Base-by-base conservation (phyloP, 2,797 vertebrate species). In the Rhincodon typus region DNA sequence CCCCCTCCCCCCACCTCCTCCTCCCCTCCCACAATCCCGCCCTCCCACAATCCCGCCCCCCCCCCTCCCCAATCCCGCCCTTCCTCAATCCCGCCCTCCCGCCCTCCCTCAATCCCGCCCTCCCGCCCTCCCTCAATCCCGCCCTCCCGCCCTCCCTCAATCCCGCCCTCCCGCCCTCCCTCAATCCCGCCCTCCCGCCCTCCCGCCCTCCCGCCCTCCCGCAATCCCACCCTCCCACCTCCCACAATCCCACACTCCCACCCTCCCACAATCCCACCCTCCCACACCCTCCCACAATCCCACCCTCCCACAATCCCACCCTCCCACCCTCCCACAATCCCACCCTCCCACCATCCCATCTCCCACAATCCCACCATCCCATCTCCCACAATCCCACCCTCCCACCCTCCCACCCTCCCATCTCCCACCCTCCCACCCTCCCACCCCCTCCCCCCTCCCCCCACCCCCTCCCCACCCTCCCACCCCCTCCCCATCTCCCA, bases 41-140 rank as follows among this genome's bases (percentile, higher is more conserved):
- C 23, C 1, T 8, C 21, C 84, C 84, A 6, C 1, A 42, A 0
- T 46, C 21, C 1, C 34, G 0, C 46, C 23, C 23, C 84, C 1
- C 21, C 6, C 1, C 46, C 46, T 0, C 84, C 1, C 1, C 21
- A 5, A 1, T 2, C 19, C 3, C n/a, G n/a, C n/a, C n/a, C n/a
- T n/a, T n/a, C n/a, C n/a, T n/a, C n/a, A n/a, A n/a, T n/a, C 42
- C 42, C 19, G 0, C 19, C 5, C 38, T 0, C 15, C 21, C 42
- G 1, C 7, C 23, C 1, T 2, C 46, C 7, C 30, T n/a, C n/a
- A n/a, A n/a, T n/a, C n/a, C 46, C 23, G 1, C 25, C 23, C 84
- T 0, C 6, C 3, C 23, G 0, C 46, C 19, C 23, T 21, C 19
- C 42, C 38, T 0, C 17, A 2, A 12, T 10, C 15, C 79, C 38